Percentiles rank a stretch among this genome's conserved stretches.
These are phyloP conservation scores for Salvelinus fontinalis DNA, from an alignment of 2,113 vertebrate genomes.

Conservation along the genomic window DNA sequence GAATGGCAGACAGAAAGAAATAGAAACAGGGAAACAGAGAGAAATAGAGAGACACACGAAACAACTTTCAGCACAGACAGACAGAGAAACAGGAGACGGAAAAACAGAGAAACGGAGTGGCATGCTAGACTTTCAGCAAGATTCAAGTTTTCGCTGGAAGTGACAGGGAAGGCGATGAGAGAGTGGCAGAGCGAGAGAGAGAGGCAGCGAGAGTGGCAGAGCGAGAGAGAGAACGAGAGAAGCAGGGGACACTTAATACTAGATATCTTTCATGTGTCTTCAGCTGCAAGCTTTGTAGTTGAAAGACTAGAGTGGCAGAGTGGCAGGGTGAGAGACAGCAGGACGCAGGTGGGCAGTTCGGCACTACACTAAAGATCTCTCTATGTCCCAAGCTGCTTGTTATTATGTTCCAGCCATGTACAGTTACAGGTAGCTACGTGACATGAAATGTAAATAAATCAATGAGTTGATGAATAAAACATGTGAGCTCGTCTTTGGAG, in stretches of 20 bases:
- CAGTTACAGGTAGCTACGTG: no score
- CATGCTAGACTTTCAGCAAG: neutral
- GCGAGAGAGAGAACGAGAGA: constrained; percentile 4
- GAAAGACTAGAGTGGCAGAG: neutral
- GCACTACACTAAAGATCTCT: no score
- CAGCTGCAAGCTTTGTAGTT: no score
- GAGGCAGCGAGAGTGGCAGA: neutral
- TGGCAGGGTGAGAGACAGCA: neutral
- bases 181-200: neutral
- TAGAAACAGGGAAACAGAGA: neutral
- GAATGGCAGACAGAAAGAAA: neutral
- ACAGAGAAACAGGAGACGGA: neutral
- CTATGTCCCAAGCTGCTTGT: no score
- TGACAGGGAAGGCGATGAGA: neutral
- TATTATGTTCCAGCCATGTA: no score
- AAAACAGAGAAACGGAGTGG: neutral
- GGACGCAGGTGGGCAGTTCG: neutral
- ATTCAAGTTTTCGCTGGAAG: neutral
- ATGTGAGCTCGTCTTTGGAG: no score
- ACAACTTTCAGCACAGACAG: neutral
- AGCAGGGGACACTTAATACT: neutral
- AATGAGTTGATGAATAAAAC: no score
- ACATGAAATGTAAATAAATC: no score
- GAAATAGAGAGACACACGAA: neutral
- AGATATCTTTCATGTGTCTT: no score